Base-by-base conservation (phyloP, 2,797 vertebrate genomes). In the Sphenodon punctatus region DNA sequence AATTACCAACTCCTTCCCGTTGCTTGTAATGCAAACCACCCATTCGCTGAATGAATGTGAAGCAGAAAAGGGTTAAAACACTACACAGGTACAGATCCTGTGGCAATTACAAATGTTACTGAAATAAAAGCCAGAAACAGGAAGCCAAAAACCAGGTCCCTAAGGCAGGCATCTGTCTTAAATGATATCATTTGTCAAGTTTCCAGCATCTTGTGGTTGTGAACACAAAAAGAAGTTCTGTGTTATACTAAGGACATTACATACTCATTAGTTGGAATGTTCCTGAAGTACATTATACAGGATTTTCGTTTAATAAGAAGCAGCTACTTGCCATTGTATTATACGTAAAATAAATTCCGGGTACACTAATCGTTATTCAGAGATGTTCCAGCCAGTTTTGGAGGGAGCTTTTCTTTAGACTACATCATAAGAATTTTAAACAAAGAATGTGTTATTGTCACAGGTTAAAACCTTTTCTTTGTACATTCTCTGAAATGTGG, bases 81-180 rank as follows among this genome's bases (percentile, higher is more conserved):
- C 80, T 84, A 79, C 6, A 77, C 91, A 93, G 95, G 93, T 95
- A 93, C 92, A 92, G 89, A 93, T 95, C 85, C 75, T 94, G 89
- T 93, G 94, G 95, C 93, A 94, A 89, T 95, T 95, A 94, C 88
- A 95, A 94, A 94, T 92, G 91, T 93, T 90, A 93, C 85, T 95
- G 94, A 95, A 96, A 95, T 95, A 95, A 95, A 96, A 96, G 95
- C 92, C 96, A 96, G 93, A 95, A 95, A 95, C 95, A 96, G 95
- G 95, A 96, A 96, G 92, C 92, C 93, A 93, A 93, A 92, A 94
- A 91, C 77, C 95, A 94, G 91, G 95, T 96, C 95, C 94, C 95
- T 86, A 89, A 91, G 94, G 95, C 95, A 95, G 94, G 94, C 95
- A 95, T 96, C 95, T 94, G 94, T 95, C 96, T 96, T 95, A 95